phyloP scores from a whole-genome alignment of 2,888 invertebrate genomes.

The Stictocephala bisonia region DNA sequence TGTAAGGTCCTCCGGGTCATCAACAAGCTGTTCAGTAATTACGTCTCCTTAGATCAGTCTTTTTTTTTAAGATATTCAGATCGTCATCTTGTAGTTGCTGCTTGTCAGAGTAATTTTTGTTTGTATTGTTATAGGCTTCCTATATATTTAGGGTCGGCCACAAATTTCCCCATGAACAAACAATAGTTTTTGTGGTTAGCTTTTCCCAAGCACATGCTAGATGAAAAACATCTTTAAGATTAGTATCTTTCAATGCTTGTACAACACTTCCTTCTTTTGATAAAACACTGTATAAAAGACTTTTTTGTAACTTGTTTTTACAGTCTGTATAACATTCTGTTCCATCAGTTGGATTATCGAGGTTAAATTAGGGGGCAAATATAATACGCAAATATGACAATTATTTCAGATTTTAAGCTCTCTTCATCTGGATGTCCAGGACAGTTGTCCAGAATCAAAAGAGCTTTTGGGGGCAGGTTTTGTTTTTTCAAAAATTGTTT shows the following conservation, averaged over 20 bases:
- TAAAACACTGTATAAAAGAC: constrained; percentile 35
- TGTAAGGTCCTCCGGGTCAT: constrained; percentile 2
- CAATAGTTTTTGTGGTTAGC: constrained; percentile 32
- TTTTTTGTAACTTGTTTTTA: constrained; percentile 45
- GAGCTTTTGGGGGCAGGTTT: constrained; percentile 27
- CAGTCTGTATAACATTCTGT: constrained; percentile 33
- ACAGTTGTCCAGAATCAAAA: constrained; percentile 41
- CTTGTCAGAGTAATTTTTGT: neutral
- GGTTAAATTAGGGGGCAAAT: constrained; percentile 32
- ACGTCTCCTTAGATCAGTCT: constrained; percentile 11
- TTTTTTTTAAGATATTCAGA: too few relatives aligned
- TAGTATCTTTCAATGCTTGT: constrained; percentile 34
- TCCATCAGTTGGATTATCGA: constrained; percentile 41
- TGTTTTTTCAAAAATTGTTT: constrained; percentile 23
- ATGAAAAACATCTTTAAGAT: constrained; percentile 41
- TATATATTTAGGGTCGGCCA: constrained; percentile 33
- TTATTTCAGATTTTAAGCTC: constrained; percentile 3
- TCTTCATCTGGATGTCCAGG: constrained; percentile 30
- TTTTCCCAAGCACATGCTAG: constrained; percentile 36
- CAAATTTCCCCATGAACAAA: constrained; percentile 41
- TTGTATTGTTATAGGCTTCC: constrained; percentile 12
- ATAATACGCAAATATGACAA: neutral
- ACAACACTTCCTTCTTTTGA: constrained; percentile 38
- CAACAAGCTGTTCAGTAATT: constrained; percentile 12
- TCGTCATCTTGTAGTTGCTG: constrained; percentile 3